A percentile compares a stretch with the other conserved stretches of the same genome.
phyloP scores from a whole-genome alignment of 1,140 invertebrate genomes.

The Pantala flavescens region DNA sequence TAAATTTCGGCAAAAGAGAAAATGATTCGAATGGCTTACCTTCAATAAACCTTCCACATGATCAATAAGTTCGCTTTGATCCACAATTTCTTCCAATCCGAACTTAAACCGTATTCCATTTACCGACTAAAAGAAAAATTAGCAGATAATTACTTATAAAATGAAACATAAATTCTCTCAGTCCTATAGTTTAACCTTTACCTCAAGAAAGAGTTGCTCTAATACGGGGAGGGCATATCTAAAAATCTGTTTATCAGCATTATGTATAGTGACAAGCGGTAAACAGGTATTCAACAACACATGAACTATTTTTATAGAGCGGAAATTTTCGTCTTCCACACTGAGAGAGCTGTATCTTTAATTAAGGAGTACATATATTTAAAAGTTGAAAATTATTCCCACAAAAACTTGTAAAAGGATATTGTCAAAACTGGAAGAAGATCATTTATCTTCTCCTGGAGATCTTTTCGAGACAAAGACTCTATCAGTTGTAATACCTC shows the following conservation, averaged over 20 bases:
- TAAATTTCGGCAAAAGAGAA: not conserved
- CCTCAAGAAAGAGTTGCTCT: conserved; percentile 12
- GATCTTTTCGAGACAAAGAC: not conserved
- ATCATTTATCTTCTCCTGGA: not conserved
- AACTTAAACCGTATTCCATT: not conserved
- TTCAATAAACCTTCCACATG: not conserved
- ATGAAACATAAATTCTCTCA: no score
- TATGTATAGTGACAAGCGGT: not conserved
- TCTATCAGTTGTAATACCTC: not conserved
- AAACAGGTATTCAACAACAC: conserved; percentile 11
- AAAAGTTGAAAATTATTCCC: not conserved
- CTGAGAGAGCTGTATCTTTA: conserved; percentile 6
- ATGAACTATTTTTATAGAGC: not conserved
- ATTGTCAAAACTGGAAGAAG: not conserved
- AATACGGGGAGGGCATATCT: not conserved
- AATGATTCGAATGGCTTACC: not conserved
- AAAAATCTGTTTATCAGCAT: conserved; percentile 12
- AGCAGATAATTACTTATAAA: no score
- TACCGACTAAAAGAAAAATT: not conserved
- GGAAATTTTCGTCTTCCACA: not conserved
- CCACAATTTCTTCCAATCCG: not conserved
- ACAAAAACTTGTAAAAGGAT: not conserved
- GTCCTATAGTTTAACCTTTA: not conserved
- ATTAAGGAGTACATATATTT: not conserved
- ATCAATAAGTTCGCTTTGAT: not conserved